phyloP scores from a whole-genome alignment of 2,888 invertebrate species.

The Melinaea marsaeus region DNA sequence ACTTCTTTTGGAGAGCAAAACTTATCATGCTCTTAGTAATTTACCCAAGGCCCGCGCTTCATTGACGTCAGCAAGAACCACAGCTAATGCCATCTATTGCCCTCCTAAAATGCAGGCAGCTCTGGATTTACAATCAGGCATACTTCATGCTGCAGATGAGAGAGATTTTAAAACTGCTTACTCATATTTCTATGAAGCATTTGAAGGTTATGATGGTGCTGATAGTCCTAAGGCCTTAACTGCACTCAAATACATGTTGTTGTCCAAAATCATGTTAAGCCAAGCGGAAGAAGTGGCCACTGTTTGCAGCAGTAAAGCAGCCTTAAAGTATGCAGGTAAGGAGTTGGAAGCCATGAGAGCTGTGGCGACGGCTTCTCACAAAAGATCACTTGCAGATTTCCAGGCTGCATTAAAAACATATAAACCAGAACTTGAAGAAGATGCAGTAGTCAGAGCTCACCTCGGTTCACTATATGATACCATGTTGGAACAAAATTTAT shows the following conservation, averaged over 20 bases:
- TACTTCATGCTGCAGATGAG: conserved; percentile 99
- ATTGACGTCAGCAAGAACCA: conserved; percentile 98
- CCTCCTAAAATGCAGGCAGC: conserved; percentile 99
- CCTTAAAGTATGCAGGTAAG: conserved; percentile 95
- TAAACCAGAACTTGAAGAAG: conserved; percentile 93
- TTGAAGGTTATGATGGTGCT: conserved; percentile 98
- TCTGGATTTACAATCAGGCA: conserved; percentile 97
- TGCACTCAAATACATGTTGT: conserved; percentile 99
- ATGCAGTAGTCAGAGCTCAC: conserved; percentile 97
- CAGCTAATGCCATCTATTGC: conserved; percentile 99
- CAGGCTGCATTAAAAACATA: conserved; percentile 92
- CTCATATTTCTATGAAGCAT: conserved; percentile 99
- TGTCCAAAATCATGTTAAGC: conserved; percentile 99
- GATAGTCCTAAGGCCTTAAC: conserved; percentile 94
- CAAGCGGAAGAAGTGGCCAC: conserved; percentile 97
- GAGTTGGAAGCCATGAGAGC: conserved; percentile 99
- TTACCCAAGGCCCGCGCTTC: conserved; percentile 97
- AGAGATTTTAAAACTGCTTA: conserved; percentile 99
- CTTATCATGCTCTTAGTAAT: conserved; percentile 98
- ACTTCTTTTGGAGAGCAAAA: conserved; percentile 98
- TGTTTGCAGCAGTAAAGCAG: conserved; percentile 97
- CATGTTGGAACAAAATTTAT: conserved; percentile 99
- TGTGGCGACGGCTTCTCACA: conserved; percentile 96
- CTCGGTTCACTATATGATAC: conserved; percentile 97
- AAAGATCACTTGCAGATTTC: conserved; percentile 97